A percentile compares a stretch with the other conserved stretches of the same genome.
Conservation (phyloP, 2,797 vertebrate genomes). For the Sebastes glaucus region DNA sequence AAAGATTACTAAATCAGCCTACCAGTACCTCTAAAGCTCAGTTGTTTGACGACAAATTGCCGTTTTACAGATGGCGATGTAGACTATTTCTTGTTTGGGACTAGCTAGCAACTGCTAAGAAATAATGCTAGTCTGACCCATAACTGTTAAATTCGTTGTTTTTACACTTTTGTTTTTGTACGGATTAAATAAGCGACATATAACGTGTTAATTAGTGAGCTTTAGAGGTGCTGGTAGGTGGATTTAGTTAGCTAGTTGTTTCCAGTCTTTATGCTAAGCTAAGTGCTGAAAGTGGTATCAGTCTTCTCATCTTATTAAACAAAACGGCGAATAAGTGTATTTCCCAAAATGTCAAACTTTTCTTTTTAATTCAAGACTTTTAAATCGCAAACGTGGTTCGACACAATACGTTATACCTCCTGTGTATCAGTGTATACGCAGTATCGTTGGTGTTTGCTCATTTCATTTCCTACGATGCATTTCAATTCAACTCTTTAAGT, state of each 20-base stretch:
- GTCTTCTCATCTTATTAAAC: not conserved
- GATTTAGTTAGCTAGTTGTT: not conserved
- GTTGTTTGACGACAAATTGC: not conserved
- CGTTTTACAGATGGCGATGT: not conserved
- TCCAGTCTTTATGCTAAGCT: not conserved
- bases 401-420: slow-evolving; percentile 1
- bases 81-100: not conserved
- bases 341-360: not conserved
- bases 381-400: not conserved
- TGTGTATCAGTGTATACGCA: slow-evolving; percentile 20
- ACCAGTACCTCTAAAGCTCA: not conserved
- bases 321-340: not conserved
- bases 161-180: not conserved
- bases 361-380: slow-evolving; percentile 10
- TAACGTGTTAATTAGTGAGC: no score
- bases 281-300: not conserved
- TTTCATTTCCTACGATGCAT: slow-evolving; percentile 19
- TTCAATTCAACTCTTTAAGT: not conserved
- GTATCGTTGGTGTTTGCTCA: slow-evolving; percentile 13
- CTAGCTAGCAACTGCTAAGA: not conserved
- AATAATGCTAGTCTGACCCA: not conserved
- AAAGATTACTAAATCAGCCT: not conserved
- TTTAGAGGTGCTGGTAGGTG: no score
- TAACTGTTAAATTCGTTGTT: not conserved
- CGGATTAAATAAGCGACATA: not conserved